A percentile compares a stretch with the other conserved stretches of the same genome.
These are phyloP conservation scores for Rhipidura dahli DNA, from an alignment of 2,113 vertebrate species.

Conservation along the genomic window DNA sequence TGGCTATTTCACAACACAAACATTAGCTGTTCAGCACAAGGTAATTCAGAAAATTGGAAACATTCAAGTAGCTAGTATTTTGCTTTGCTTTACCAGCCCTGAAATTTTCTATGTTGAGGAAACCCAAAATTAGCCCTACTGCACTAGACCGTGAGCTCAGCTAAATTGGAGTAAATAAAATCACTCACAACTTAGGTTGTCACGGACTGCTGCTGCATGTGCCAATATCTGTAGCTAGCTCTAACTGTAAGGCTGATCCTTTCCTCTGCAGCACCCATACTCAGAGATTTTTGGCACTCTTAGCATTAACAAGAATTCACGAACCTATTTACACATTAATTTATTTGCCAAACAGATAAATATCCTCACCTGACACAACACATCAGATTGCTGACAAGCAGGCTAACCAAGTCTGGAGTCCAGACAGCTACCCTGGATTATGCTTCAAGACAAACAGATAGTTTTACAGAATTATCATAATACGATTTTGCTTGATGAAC, in stretches of 20 bases:
- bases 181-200: not conserved
- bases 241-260: not conserved
- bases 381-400: not conserved
- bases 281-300: not conserved
- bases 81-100: not conserved
- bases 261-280: not conserved
- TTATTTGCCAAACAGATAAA: not conserved
- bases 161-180: not conserved
- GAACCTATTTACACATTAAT: not conserved
- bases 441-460: not conserved
- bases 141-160: not conserved
- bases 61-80: constrained; percentile 9
- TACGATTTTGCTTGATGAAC: not conserved
- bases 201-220: not conserved
- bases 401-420: not conserved
- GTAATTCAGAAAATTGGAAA: constrained; percentile 49
- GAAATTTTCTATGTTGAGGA: not conserved
- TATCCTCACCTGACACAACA: not conserved
- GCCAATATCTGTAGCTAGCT: not conserved
- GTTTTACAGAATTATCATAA: not conserved
- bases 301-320: not conserved
- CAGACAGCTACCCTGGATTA: not conserved
- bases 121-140: not conserved
- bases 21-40: constrained; percentile 42
- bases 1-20: constrained; percentile 47